These are phyloP conservation scores for Scarus forsteni DNA, from an alignment of 2,797 vertebrate species.

Conservation along the genomic window DNA sequence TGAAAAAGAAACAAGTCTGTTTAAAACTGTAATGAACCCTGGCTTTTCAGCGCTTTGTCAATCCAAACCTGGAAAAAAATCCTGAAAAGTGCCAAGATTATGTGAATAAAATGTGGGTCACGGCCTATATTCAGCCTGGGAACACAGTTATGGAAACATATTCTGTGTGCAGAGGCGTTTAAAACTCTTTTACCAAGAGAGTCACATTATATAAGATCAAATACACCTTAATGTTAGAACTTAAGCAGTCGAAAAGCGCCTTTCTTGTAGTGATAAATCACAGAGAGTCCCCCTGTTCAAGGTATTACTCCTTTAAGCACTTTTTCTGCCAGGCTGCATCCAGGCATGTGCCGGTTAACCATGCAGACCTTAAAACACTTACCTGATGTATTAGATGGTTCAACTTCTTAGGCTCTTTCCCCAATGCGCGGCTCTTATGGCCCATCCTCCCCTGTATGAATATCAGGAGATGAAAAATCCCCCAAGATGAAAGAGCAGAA, in stretches of 20 bases:
- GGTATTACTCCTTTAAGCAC: conserved; percentile 26
- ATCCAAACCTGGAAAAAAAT: conserved; percentile 14
- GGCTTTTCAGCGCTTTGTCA: conserved; percentile 29
- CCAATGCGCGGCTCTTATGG: conserved; percentile 48
- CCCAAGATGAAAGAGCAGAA: conserved; percentile 73
- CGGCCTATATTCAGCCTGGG: conserved; percentile 22
- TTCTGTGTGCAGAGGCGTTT: conserved; percentile 19
- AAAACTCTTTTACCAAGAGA: conserved; percentile 18
- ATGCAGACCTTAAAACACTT: conserved; percentile 66
- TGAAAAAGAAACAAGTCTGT: conserved; percentile 18
- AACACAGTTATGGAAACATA: conserved; percentile 17
- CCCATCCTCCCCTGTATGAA: conserved; percentile 61
- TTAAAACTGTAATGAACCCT: conserved; percentile 35
- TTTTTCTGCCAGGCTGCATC: conserved; percentile 34
- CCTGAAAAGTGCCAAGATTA: conserved; percentile 15
- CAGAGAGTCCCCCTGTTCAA: conserved; percentile 48
- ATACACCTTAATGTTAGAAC: conserved; percentile 38
- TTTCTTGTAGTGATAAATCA: conserved; percentile 16
- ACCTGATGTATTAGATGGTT: conserved; percentile 62
- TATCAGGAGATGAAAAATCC: conserved; percentile 72
- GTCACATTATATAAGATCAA: conserved; percentile 26
- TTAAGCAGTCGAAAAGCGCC: conserved; percentile 7
- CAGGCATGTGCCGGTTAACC: conserved; percentile 62
- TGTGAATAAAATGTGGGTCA: conserved; percentile 44
- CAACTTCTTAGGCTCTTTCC: conserved; percentile 52